Evolutionary conservation across 2,113 vertebrate genomes (phyloP), one percentile per base, ranked within the genome.

Genomic region (Mesembrinibis cayennensis): DNA sequence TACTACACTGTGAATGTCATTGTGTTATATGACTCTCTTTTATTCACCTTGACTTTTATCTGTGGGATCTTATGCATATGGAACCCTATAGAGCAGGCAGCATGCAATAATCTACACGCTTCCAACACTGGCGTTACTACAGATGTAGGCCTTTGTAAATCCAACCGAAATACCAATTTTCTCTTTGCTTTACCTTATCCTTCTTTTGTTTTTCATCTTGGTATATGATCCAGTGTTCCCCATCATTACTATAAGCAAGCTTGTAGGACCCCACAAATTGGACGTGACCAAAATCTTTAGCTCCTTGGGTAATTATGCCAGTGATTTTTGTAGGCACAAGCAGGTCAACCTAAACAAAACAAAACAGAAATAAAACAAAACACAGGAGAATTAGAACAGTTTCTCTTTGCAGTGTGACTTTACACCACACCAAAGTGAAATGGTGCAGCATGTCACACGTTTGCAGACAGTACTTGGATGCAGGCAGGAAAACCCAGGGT

Each of bases 191-290:
- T 98, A 99, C 99, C 99, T 99, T 99, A 97, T 99, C 99, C 95
- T 99, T 99, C 96, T 98, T 99, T 93, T 99, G 99, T 93, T 99
- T 99, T 97, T 99, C 98, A 92, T 99, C 99, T 95, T 99, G 99
- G 97, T 99, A 99, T 69, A 99, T 78, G 65, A 96, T 98, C 99
- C 99, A 99, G 93, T 98, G 98, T 61, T 99, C 98, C 32, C 99
- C 99, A 18, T 99, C 99, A 16, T 99, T 99, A 95, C 99, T 99
- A 96, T 99, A 99, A 8, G 99, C 99, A 66, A 99, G 93, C 97
- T 99, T 99, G 98, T 99, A 99, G 36, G 99, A 99, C 26, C 99
- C 99, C 27, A 99, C 99, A 61, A 99, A 99, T 73, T 99, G 99
- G 72, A 99, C 99, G 1, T 99, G 99, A 69, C 99, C 99, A 93